Base-by-base conservation (phyloP, 2,113 vertebrate species). In the Cynocephalus volans region DNA sequence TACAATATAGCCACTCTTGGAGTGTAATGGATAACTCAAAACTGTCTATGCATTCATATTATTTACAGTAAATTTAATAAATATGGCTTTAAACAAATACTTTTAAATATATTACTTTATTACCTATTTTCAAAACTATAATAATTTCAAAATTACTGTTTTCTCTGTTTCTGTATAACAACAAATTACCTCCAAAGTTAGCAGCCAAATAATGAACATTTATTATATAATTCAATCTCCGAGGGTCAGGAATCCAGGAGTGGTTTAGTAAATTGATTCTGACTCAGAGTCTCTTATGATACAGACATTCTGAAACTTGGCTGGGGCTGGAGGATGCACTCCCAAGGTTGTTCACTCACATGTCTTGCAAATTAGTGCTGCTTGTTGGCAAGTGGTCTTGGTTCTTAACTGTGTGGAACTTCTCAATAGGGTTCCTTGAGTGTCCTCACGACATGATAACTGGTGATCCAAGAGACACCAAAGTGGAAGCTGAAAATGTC, bases 71-170 rank as follows among this genome's bases (percentile, higher is more conserved):
- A 98, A 98, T 99, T 98, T 97, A 98, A 98, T 98, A 18, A 98
- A 98, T 98, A 98, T 97, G 97, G 72, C 97, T 98, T 98, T 99
- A 99, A 99, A 99, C 98, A 98, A 98, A 98, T 69, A 98, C 98
- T 99, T 99, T 99, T 98, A 99, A 99, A 99, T 98, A 99, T 97
- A 69, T 83, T 82, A 12, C 3, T 33, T 36, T 65, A 56, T 62
- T 33, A 64, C 1, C 4, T 56, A 48, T 26, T 69, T 96, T 76
- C 31, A 70, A 90, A 81, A 28, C 58, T 85, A 81, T 54, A 90
- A 60, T 50, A 60, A 83, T 85, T 80, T 14, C 92, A 87, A 28
- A 14, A 86, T 64, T 12, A 93, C 8, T 67, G 11, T 67, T 62
- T 69, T 80, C 54, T 77, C 41, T 73, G 23, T 85, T 94, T 21